Percentiles rank a stretch among this genome's conserved stretches.
These are phyloP conservation scores for Siniperca obscura DNA, from an alignment of 2,797 vertebrate species.

Conservation along the genomic window DNA sequence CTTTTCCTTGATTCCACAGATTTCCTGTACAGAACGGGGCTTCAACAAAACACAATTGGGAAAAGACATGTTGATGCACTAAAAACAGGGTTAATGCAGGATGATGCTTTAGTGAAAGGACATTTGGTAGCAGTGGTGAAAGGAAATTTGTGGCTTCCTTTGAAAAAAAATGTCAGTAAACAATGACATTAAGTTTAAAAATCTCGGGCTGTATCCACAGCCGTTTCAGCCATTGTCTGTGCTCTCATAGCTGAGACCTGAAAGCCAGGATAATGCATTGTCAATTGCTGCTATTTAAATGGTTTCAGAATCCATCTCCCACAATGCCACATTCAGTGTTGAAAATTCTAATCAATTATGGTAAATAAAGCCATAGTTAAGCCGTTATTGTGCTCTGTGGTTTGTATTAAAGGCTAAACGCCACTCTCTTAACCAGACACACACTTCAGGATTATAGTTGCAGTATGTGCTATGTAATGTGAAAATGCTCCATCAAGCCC, in stretches of 20 bases:
- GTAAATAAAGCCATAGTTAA: constrained; percentile 57
- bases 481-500: constrained; percentile 16
- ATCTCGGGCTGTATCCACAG: constrained; percentile 56
- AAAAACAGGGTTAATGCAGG: constrained; percentile 56
- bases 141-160: constrained; percentile 41
- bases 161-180: constrained; percentile 51
- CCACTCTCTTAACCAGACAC: constrained; percentile 40
- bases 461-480: constrained; percentile 16
- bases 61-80: constrained; percentile 39
- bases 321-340: constrained; percentile 56
- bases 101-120: constrained; percentile 57
- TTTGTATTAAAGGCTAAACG: constrained; percentile 51
- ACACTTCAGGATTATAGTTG: constrained; percentile 31
- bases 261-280: constrained; percentile 59
- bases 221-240: constrained; percentile 54
- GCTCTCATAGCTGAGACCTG: constrained; percentile 35
- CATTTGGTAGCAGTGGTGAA: constrained; percentile 44
- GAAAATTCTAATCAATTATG: constrained; percentile 70
- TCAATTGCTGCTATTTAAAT: constrained; percentile 69
- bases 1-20: constrained; percentile 68
- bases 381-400: constrained; percentile 46
- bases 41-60: constrained; percentile 44
- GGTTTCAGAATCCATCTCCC: constrained; percentile 64
- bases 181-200: constrained; percentile 60
- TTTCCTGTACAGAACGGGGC: constrained; percentile 51